A percentile compares a stretch with the other conserved stretches of the same genome.
phyloP scores from a whole-genome alignment of 1,140 invertebrate genomes.

The Mactra quadrangularis region DNA sequence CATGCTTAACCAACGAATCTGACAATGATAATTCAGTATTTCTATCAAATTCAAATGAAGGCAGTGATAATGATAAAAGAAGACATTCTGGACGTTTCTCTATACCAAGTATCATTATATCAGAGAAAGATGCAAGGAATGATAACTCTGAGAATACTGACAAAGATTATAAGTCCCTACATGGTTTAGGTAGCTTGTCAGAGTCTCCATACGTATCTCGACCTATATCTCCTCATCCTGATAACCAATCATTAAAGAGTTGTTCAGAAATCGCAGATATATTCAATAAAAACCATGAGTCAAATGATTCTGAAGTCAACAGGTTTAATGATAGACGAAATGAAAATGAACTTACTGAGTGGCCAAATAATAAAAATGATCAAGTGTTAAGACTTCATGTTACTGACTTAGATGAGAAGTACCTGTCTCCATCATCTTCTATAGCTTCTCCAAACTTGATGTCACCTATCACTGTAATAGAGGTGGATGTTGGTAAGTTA shows the following conservation, averaged over 20 bases:
- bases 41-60: not conserved
- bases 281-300: not conserved
- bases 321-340: not conserved
- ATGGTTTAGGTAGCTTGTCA: too few relatives aligned
- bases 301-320: not conserved
- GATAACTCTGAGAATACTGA: not conserved
- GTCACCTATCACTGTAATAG: slow-evolving; percentile 80
- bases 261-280: too few relatives aligned
- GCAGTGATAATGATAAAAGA: not conserved
- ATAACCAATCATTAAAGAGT: too few relatives aligned
- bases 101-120: slow-evolving; percentile 54
- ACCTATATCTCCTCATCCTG: too few relatives aligned
- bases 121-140: slow-evolving; percentile 3
- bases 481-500: slow-evolving; percentile 67
- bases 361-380: not conserved
- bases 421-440: slow-evolving; percentile 66
- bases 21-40: not conserved
- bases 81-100: too few relatives aligned
- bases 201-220: too few relatives aligned
- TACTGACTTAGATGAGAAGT: slow-evolving; percentile 21
- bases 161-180: not conserved
- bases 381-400: slow-evolving; percentile 25
- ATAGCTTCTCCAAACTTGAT: slow-evolving; percentile 72
- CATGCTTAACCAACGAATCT: not conserved
- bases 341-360: not conserved